Conservation (phyloP, 2,113 vertebrate genomes). For the Bostrychus sinensis region DNA sequence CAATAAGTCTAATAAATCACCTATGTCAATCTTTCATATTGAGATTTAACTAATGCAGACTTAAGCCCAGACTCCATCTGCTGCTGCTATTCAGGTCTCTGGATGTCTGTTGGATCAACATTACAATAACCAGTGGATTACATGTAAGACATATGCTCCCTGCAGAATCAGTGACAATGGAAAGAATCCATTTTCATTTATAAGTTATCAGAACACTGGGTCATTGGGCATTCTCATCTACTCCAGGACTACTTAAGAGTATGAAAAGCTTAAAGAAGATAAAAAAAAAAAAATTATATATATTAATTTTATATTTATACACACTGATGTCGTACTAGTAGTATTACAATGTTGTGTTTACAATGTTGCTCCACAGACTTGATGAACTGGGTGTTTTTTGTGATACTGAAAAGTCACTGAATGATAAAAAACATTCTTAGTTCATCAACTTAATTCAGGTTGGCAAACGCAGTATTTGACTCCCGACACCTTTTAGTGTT, state of each 20-base stretch:
- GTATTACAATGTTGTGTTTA: too few relatives aligned
- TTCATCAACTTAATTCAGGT: background rate
- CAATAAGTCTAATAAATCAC: background rate
- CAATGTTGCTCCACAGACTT: too few relatives aligned
- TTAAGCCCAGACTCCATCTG: slow-evolving; percentile 42
- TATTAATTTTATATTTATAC: too few relatives aligned
- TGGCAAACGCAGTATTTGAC: too few relatives aligned
- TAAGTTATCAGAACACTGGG: background rate
- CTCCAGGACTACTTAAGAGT: background rate
- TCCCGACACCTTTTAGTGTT: slow-evolving; percentile 20
- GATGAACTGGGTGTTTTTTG: background rate
- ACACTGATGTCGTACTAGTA: too few relatives aligned
- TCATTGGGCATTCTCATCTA: background rate
- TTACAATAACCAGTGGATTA: background rate
- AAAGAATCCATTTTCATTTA: background rate
- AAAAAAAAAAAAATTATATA: too few relatives aligned
- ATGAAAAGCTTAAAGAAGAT: too few relatives aligned
- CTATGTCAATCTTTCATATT: background rate
- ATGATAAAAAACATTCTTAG: background rate
- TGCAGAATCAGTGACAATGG: background rate
- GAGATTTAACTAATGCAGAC: slow-evolving; percentile 14
- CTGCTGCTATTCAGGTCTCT: slow-evolving; percentile 27
- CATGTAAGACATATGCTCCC: background rate
- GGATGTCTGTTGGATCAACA: slow-evolving; percentile 10
- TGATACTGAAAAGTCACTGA: too few relatives aligned